These are phyloP conservation scores for Pollachius pollachius DNA, from an alignment of 2,113 vertebrate species.

Conservation along the genomic window DNA sequence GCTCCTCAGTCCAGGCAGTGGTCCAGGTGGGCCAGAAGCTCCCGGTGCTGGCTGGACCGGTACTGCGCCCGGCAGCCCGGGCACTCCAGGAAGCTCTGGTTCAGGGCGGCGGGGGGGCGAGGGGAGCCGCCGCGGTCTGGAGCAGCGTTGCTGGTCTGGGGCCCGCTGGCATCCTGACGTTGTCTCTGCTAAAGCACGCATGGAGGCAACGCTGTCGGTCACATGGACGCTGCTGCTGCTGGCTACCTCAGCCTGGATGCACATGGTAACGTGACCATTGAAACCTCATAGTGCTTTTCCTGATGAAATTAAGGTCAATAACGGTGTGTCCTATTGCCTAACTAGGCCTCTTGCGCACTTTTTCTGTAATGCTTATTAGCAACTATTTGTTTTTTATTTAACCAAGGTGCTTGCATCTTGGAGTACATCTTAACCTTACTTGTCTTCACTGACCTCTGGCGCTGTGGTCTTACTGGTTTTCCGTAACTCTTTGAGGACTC, in stretches of 20 bases:
- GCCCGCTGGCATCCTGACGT: slow-evolving; percentile 39
- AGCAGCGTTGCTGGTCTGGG: slow-evolving; percentile 6
- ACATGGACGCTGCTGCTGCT: too few species aligned
- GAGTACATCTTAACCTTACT: too few species aligned
- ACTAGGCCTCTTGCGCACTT: background rate
- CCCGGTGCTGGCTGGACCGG: slow-evolving; percentile 76
- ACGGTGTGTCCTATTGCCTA: too few species aligned
- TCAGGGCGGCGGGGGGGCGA: slow-evolving; percentile 61
- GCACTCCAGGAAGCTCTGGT: slow-evolving; percentile 85
- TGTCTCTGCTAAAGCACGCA: slow-evolving; percentile 57
- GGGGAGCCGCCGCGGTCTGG: slow-evolving; percentile 25
- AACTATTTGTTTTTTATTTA: background rate
- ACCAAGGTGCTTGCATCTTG: too few species aligned
- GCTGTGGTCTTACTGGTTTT: slow-evolving; percentile 69
- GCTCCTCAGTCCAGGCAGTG: slow-evolving; percentile 70
- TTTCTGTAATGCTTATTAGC: background rate
- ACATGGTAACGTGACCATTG: too few species aligned
- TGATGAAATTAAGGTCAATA: too few species aligned
- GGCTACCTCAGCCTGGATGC: too few species aligned
- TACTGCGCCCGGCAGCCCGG: slow-evolving; percentile 78
- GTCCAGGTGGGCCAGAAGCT: slow-evolving; percentile 84
- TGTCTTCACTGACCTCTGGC: slow-evolving; percentile 63
- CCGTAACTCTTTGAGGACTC: slow-evolving; percentile 73
- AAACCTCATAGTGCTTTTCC: too few species aligned
- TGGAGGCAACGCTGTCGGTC: too few species aligned